phyloP scores from a whole-genome alignment of 2,888 invertebrate species.

The Meliscaeva auricollis region DNA sequence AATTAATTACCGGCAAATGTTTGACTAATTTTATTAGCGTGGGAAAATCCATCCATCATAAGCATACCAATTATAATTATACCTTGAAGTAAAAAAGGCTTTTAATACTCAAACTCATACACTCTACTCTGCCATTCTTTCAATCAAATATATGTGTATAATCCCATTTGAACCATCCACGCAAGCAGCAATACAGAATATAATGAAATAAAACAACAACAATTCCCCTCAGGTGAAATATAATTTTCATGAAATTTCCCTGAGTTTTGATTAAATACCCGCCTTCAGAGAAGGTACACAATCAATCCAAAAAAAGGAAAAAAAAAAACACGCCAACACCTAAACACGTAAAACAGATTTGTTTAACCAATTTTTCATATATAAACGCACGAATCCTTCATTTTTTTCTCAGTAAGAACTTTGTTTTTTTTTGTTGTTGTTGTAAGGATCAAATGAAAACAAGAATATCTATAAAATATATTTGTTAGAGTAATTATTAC shows the following conservation, averaged over 20 bases:
- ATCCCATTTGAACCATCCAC: background rate
- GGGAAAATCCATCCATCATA: background rate
- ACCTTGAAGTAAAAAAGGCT: background rate
- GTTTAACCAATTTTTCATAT: constrained; percentile 15
- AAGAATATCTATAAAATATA: constrained; percentile 23
- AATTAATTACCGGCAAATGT: background rate
- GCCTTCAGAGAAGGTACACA: background rate
- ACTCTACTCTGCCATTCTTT: background rate
- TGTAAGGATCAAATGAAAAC: constrained; percentile 7
- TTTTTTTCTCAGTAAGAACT: background rate
- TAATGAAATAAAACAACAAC: background rate
- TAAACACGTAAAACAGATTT: constrained; percentile 39
- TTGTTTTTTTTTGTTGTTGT: background rate
- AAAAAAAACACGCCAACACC: constrained; percentile 28
- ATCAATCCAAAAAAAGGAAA: background rate
- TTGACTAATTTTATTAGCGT: background rate
- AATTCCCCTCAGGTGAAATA: background rate
- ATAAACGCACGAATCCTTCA: background rate
- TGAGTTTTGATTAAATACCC: constrained; percentile 15
- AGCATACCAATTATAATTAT: constrained; percentile 4
- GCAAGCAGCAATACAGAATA: background rate
- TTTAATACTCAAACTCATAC: background rate
- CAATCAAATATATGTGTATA: background rate
- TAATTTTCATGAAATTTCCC: background rate
- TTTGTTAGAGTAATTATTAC: constrained; percentile 36